phyloP scores from a whole-genome alignment of 2,888 invertebrate genomes.

The Argyresthia goedartella region DNA sequence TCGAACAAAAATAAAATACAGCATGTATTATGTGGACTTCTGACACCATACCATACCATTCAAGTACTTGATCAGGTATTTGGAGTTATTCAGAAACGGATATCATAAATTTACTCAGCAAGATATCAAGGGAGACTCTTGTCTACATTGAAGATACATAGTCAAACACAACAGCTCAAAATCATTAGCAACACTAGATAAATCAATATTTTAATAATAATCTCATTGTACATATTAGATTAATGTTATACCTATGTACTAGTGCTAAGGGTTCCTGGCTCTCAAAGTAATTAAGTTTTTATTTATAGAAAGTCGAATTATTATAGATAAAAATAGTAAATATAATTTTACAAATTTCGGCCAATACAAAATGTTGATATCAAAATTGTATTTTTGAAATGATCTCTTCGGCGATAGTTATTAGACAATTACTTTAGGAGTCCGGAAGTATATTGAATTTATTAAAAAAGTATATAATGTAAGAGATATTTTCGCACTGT shows the following conservation, averaged over 20 bases:
- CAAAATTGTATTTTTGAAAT: slow-evolving; percentile 69
- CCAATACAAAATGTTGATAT: slow-evolving; percentile 60
- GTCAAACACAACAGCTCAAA: slow-evolving; percentile 54
- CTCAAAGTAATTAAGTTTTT: slow-evolving; percentile 67
- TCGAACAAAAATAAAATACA: no score
- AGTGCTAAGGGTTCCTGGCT: slow-evolving; percentile 65
- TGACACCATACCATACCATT: no score
- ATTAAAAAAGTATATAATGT: slow-evolving; percentile 51
- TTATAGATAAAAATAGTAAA: slow-evolving; percentile 28
- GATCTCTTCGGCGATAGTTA: slow-evolving; percentile 64
- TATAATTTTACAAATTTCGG: slow-evolving; percentile 57
- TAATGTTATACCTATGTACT: slow-evolving; percentile 29
- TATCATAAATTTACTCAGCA: no score
- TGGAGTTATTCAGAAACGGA: no score
- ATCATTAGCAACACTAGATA: slow-evolving; percentile 61
- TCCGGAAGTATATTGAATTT: slow-evolving; percentile 67
- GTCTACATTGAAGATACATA: background rate
- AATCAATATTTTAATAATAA: slow-evolving; percentile 58
- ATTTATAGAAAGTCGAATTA: slow-evolving; percentile 51
- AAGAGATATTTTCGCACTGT: slow-evolving; percentile 70
- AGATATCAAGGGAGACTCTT: no score
- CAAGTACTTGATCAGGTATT: no score
- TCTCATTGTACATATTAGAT: slow-evolving; percentile 67
- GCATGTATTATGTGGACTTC: no score
- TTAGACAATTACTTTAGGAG: slow-evolving; percentile 68